Percentiles rank a stretch among this genome's conserved stretches.
These are phyloP conservation scores for Drosophila macrospina DNA, from an alignment of 2,888 invertebrate species.

Conservation along the genomic window DNA sequence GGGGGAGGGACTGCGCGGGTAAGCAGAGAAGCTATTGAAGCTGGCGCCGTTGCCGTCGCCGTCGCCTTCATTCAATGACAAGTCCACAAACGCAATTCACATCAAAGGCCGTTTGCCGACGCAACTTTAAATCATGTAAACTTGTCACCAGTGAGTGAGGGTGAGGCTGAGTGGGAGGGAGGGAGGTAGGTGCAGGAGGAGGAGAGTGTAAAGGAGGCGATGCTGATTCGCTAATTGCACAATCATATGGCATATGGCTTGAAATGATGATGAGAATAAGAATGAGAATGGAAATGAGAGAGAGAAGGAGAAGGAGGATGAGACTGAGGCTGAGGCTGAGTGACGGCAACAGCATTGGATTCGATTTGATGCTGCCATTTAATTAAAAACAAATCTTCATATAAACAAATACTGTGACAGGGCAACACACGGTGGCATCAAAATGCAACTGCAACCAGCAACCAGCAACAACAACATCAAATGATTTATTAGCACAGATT, in stretches of 20 bases:
- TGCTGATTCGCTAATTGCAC: slow-evolving; percentile 78
- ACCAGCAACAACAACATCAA: slow-evolving; percentile 61
- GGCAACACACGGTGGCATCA: slow-evolving; percentile 41
- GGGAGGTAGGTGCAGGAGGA: neutral
- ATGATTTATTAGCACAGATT: slow-evolving; percentile 79
- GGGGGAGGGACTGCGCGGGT: neutral
- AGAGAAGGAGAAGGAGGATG: slow-evolving; percentile 1
- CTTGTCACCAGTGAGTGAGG: slow-evolving; percentile 67
- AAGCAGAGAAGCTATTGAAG: slow-evolving; percentile 3
- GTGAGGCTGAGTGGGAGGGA: slow-evolving; percentile 25
- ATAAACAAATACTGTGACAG: slow-evolving; percentile 77
- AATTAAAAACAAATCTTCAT: slow-evolving; percentile 72
- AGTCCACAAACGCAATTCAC: slow-evolving; percentile 35
- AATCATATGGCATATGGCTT: slow-evolving; percentile 57
- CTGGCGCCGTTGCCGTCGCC: slow-evolving; percentile 38
- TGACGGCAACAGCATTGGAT: slow-evolving; percentile 74
- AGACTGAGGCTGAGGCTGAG: slow-evolving; percentile 50
- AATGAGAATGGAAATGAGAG: neutral
- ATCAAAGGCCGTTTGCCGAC: slow-evolving; percentile 61
- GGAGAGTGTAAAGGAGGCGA: neutral
- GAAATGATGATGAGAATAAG: slow-evolving; percentile 17
- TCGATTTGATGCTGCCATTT: slow-evolving; percentile 67
- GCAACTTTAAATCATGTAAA: slow-evolving; percentile 69
- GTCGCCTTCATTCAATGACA: slow-evolving; percentile 30
- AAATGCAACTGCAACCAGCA: slow-evolving; percentile 10